Conservation (phyloP, 2,113 vertebrate genomes). For the Panthera leo region DNA sequence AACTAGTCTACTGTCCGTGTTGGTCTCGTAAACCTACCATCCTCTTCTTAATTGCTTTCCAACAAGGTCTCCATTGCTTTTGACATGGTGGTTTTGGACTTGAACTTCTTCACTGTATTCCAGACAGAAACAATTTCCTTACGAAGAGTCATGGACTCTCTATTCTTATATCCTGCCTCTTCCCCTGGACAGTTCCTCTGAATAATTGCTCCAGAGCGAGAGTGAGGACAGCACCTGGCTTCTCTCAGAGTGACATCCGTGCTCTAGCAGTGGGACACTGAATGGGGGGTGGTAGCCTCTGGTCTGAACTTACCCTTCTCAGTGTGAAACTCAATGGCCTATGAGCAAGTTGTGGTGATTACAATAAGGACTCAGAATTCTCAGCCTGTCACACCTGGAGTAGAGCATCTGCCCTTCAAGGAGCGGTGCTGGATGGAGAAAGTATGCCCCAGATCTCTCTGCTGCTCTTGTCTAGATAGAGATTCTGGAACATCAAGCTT, state of each 20-base stretch:
- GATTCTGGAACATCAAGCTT: not conserved
- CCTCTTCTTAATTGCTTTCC: not conserved
- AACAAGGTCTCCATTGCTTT: not conserved
- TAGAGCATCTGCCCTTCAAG: not conserved
- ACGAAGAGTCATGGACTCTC: not conserved
- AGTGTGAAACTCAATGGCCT: not conserved
- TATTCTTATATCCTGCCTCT: not conserved
- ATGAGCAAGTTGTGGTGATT: not conserved
- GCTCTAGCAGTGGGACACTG: not conserved
- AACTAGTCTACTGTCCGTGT: not conserved
- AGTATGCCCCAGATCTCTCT: not conserved
- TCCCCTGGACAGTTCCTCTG: not conserved
- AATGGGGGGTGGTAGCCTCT: not conserved
- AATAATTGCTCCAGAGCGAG: not conserved
- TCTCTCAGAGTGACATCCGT: not conserved
- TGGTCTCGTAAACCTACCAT: not conserved
- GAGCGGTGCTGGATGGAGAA: not conserved
- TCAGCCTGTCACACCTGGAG: not conserved
- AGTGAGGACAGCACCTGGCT: not conserved
- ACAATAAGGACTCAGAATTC: not conserved
- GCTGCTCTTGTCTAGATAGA: not conserved
- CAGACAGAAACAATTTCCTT: not conserved
- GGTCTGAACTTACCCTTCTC: not conserved
- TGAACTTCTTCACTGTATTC: not conserved
- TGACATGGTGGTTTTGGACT: not conserved